Evolutionary conservation across 2,113 vertebrate species (phyloP), one percentile per base, ranked within the genome.

Genomic region (Naja naja): DNA sequence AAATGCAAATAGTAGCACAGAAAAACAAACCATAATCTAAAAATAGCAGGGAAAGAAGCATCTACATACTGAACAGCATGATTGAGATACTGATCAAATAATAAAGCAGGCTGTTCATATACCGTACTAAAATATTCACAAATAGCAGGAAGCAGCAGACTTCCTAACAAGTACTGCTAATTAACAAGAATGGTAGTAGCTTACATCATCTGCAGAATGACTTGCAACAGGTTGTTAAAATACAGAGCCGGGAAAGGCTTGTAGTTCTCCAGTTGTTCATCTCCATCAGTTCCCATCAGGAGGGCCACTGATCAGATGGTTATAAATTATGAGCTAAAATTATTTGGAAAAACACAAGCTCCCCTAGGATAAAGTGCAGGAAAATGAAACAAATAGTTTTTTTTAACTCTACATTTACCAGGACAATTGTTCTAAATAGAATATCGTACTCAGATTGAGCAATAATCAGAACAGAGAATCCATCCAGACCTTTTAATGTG

Each of bases 131-230:
- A 16, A 0, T 69, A 34, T 93, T 90, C 30, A 91, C 3, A 93
- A 94, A 30, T 94, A 94, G 56, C 27, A 88, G 88, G 91, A 64
- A 49, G 94, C 93, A 91, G 60, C 89, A 55, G 49, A 47, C 88
- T 90, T 95, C 85, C 93, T 92, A 69, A 89, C 85, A 81, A 39
- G 34, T 81, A 39, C 18, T 81, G 69, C 69, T 39, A 81, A 81
- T 81, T 43, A 22, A 22, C 3, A 81, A 45, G 87, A 93, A 54
- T 89, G 47, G 45, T 94, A 53, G 53, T 39, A 1, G 16, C 49
- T 69, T 53, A 20, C 12, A 88, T 10, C 12, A n/a, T 39, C 69
- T 88, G 52, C 45, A 8, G 30, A 69, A 92, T 88, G 55, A 27
- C 43, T 49, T 90, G 27, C 14, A 20, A 18, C 58, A 69, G 47